A percentile compares a stretch with the other conserved stretches of the same genome.
Conservation (phyloP, 2,797 vertebrate genomes). For the Tenualosa thibaudeaui region DNA sequence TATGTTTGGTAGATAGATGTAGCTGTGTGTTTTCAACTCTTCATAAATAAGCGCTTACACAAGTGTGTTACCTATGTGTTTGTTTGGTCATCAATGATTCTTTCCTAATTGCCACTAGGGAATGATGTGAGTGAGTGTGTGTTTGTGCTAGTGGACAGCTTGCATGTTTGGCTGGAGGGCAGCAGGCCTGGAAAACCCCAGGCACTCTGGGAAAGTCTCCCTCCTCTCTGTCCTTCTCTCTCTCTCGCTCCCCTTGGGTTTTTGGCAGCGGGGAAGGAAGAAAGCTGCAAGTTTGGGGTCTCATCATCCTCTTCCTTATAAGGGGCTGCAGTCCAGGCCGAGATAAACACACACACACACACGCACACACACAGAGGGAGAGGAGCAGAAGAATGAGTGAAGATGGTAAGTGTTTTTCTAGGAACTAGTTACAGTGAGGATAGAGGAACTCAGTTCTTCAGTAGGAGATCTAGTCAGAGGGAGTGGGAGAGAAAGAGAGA, state of each 20-base stretch:
- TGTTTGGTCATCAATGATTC: neutral
- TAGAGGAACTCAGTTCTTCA: neutral
- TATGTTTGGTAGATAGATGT: neutral
- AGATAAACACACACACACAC: neutral
- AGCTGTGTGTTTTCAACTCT: neutral
- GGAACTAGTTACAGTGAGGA: neutral
- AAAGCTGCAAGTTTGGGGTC: slow-evolving; percentile 32
- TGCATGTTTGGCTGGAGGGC: neutral
- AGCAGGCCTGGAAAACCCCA: slow-evolving; percentile 6
- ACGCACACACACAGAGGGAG: neutral
- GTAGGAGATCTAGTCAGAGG: neutral
- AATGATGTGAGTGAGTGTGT: neutral
- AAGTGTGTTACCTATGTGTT: neutral
- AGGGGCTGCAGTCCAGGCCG: slow-evolving; percentile 29
- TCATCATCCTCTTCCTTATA: slow-evolving; percentile 50
- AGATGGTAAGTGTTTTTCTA: neutral
- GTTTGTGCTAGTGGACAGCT: neutral
- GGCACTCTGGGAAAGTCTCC: slow-evolving; percentile 39
- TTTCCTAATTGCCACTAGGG: neutral
- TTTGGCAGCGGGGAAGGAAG: slow-evolving; percentile 10
- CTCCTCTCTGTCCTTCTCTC: neutral
- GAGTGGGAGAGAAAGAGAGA: neutral
- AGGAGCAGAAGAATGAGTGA: neutral
- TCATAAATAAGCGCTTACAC: neutral
- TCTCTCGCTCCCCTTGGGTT: neutral